phyloP scores from a whole-genome alignment of 1,140 invertebrate genomes.

The Brachionus asplanchnoidis region DNA sequence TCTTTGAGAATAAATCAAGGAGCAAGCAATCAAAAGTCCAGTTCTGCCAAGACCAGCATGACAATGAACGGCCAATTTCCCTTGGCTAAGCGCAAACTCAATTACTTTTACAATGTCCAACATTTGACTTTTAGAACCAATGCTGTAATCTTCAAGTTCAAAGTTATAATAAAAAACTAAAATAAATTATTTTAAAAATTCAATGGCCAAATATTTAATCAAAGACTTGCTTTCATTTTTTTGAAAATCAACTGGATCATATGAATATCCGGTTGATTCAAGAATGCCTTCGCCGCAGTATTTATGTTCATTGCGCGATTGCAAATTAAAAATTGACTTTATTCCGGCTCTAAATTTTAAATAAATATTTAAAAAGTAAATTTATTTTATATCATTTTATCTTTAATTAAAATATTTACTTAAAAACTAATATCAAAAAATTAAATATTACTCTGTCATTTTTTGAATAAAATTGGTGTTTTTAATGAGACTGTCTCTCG shows the following conservation, averaged over 20 bases:
- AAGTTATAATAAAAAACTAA: constrained; percentile 79
- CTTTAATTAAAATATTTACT: background rate
- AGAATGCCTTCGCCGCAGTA: constrained; percentile 67
- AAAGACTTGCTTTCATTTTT: constrained; percentile 68
- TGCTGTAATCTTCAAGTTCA: constrained; percentile 73
- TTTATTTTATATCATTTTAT: background rate
- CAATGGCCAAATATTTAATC: no score
- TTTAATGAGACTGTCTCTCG: constrained; percentile 47
- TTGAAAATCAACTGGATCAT: constrained; percentile 74
- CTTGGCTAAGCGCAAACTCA: constrained; percentile 73
- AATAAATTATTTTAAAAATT: constrained; percentile 43
- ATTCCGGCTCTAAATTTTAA: constrained; percentile 65
- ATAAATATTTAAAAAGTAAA: background rate
- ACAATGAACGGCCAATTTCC: constrained; percentile 77
- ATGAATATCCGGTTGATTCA: constrained; percentile 69
- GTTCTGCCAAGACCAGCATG: constrained; percentile 80
- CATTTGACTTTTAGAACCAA: constrained; percentile 67
- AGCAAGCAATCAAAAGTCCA: constrained; percentile 78
- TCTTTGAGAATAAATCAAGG: constrained; percentile 72
- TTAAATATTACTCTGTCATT: background rate
- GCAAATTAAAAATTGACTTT: constrained; percentile 75
- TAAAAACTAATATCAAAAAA: background rate
- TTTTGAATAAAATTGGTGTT: constrained; percentile 2
- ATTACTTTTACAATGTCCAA: constrained; percentile 82
- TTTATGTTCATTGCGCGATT: constrained; percentile 75